Base-by-base conservation (phyloP, 35 echinoderm and acorn worm genomes). In the Diadema setosum region DNA sequence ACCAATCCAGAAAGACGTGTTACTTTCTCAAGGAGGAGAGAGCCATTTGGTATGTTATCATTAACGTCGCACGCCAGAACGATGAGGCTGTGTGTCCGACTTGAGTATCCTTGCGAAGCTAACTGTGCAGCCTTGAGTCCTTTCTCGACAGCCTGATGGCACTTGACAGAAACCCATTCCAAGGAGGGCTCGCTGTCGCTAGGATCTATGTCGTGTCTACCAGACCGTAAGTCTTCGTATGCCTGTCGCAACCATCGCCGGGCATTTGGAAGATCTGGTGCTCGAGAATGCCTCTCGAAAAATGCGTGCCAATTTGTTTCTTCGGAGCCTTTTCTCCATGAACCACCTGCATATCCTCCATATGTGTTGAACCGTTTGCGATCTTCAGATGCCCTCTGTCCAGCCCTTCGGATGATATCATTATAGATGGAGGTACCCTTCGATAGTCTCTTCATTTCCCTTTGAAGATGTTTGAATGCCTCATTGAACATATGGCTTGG, bases 191-290 rank as follows among this genome's bases (percentile, higher is more conserved):
- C n/a, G 5, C 24, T 41, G 44, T 78, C 73, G 21, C 25, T 26
- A 12, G 73, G 73, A 36, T 44, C 44, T 25, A 78, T 34, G 30
- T 78, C 73, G 40, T 70, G 59, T n/a, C 75, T 17, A 9, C 70
- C 65, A 30, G 50, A 35, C 3, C 16, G 45, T 23, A 82, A 23
- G 46, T 86, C 55, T 45, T 87, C 83, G 24, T 87, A n/a, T 67
- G 84, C 90, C 33, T 92, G 90, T 8, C 84, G 69, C 8, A 70
- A 70, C 90, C 90, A 92, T 26, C 46, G 24, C n/a, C 83, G 70
- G 25, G 83, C 90, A 35, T 82, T 81, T 36, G 26, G 45, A 43
- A 82, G 74, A 61, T 87, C 75, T 65, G 90, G 90, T 5, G 83
- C 34, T 24, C 7, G 73, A 6, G 40, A 78, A 44, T 35, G 73